A percentile compares a stretch with the other conserved stretches of the same genome.
Evolutionary conservation across 1,140 invertebrate species (phyloP).

Genomic region (Drosophila gunungcola): DNA sequence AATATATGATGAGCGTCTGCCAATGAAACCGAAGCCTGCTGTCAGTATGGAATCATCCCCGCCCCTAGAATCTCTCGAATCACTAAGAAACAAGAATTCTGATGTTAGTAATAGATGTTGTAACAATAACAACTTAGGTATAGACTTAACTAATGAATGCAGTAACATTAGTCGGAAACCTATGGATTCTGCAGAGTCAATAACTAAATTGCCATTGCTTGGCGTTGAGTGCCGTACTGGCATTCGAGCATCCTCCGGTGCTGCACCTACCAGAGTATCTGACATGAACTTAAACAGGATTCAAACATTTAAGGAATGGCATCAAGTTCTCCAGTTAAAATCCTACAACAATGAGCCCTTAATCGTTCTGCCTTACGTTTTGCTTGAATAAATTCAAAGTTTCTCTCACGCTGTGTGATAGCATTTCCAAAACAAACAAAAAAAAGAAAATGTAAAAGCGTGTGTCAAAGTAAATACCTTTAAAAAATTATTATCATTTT

Average conservation of each 20-base stretch:
- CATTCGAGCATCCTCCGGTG: constrained; percentile 34
- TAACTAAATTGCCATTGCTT: not conserved
- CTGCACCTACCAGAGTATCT: not conserved
- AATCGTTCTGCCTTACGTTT: constrained; percentile 95
- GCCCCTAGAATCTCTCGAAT: constrained; percentile 8
- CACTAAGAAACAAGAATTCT: constrained; percentile 42
- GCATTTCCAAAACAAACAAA: constrained; percentile 17
- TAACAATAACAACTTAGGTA: constrained; percentile 64
- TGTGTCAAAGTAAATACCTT: not conserved
- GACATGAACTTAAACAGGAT: constrained; percentile 8
- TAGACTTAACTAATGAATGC: constrained; percentile 11
- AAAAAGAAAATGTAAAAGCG: not conserved
- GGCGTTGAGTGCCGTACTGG: constrained; percentile 60
- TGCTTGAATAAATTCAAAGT: constrained; percentile 89
- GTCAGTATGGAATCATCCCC: not conserved
- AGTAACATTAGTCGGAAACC: constrained; percentile 8
- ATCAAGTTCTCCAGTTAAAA: constrained; percentile 89
- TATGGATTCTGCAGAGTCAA: not conserved
- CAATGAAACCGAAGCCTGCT: not conserved
- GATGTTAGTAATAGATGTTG: constrained; percentile 55
- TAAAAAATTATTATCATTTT: not conserved
- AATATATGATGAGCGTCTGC: constrained; percentile 31
- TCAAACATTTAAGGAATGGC: constrained; percentile 91
- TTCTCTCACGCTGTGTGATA: constrained; percentile 19
- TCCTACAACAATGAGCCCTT: constrained; percentile 90